Conservation (phyloP, 2,113 vertebrate species). For the Tachysurus vachellii region DNA sequence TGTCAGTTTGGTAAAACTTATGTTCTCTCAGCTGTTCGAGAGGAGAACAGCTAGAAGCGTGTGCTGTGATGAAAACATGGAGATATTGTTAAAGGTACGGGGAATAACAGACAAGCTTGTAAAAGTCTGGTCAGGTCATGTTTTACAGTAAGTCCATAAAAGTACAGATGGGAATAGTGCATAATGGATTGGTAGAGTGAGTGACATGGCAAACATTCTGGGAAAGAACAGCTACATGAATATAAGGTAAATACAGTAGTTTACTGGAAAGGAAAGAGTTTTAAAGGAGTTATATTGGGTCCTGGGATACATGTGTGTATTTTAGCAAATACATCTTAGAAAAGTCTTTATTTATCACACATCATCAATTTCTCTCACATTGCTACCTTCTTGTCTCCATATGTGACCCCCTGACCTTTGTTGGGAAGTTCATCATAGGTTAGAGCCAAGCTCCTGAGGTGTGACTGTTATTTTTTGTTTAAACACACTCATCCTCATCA, state of each 20-base stretch:
- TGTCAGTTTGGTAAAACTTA: neutral
- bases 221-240: slow-evolving; percentile 25
- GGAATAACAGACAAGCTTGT: slow-evolving; percentile 41
- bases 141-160: slow-evolving; percentile 43
- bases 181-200: slow-evolving; percentile 35
- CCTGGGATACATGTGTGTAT: neutral
- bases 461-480: slow-evolving; percentile 58
- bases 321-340: neutral
- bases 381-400: slow-evolving; percentile 60
- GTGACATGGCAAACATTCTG: slow-evolving; percentile 32
- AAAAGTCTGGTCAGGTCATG: slow-evolving; percentile 35
- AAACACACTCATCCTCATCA: slow-evolving; percentile 53
- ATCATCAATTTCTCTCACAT: slow-evolving; percentile 10
- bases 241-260: neutral
- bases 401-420: slow-evolving; percentile 50
- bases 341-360: slow-evolving; percentile 31
- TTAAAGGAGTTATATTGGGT: neutral
- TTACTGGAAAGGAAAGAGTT: neutral
- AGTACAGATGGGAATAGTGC: slow-evolving; percentile 35
- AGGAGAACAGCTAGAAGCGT: neutral
- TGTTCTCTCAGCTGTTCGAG: neutral
- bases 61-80: slow-evolving; percentile 26
- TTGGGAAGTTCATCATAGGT: slow-evolving; percentile 55
- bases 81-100: slow-evolving; percentile 36
- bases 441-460: slow-evolving; percentile 48